These are phyloP conservation scores for Nylanderia fulva DNA, from an alignment of 1,140 invertebrate species.

Conservation along the genomic window DNA sequence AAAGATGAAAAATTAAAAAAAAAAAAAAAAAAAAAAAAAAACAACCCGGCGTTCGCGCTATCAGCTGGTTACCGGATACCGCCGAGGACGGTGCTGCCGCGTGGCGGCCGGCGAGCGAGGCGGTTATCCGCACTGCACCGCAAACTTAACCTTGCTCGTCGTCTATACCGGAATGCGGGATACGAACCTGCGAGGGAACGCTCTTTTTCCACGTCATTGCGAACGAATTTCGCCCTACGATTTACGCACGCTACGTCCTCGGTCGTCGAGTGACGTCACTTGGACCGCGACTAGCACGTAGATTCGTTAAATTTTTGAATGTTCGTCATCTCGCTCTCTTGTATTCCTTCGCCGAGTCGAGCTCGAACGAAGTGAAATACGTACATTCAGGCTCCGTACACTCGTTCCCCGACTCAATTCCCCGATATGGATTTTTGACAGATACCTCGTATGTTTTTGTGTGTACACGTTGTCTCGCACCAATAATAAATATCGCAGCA, in stretches of 20 bases:
- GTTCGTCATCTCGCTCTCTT: neutral
- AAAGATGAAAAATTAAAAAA: neutral
- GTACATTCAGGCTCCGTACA: neutral
- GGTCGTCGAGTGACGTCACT: neutral
- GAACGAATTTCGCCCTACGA: neutral
- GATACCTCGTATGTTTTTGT: slow-evolving; percentile 51
- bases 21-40: neutral
- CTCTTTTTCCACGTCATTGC: neutral
- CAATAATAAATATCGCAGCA: slow-evolving; percentile 50
- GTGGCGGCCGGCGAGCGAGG: neutral
- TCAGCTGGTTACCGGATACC: neutral
- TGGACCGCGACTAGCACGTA: neutral
- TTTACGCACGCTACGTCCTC: neutral
- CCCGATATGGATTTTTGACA: neutral
- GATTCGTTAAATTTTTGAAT: neutral
- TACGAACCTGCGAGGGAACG: neutral
- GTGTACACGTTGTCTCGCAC: neutral
- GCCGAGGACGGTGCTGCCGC: slow-evolving; percentile 69
- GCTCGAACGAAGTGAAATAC: neutral
- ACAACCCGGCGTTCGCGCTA: neutral
- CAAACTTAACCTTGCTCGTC: slow-evolving; percentile 67
- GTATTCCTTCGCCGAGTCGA: slow-evolving; percentile 5
- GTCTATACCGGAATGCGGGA: neutral
- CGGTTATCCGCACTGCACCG: slow-evolving; percentile 8
- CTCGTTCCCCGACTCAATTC: neutral